Evolutionary conservation across 2,888 invertebrate species (phyloP).

Genomic region (Ceramica pisi): DNA sequence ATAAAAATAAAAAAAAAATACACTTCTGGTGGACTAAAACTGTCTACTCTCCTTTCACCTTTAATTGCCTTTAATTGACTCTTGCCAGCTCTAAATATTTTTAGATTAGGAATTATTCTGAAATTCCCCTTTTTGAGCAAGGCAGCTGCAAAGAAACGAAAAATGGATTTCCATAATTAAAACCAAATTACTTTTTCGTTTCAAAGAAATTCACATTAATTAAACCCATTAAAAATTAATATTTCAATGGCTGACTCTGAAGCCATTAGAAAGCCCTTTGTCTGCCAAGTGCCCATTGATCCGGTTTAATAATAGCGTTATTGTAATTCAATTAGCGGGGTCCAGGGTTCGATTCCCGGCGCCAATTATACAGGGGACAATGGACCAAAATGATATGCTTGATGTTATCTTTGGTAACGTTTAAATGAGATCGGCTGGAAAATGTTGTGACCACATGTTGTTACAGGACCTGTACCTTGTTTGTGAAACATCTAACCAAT

Average conservation of each 20-base stretch:
- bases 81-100: no score
- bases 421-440: constrained; percentile 27
- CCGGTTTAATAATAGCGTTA: constrained; percentile 70
- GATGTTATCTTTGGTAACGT: constrained; percentile 41
- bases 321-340: constrained; percentile 74
- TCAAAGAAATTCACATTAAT: constrained; percentile 51
- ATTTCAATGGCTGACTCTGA: constrained; percentile 50
- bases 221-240: constrained; percentile 59
- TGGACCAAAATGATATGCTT: constrained; percentile 67
- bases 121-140: no score
- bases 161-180: constrained; percentile 18
- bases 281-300: constrained; percentile 63
- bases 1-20: no score
- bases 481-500: background rate
- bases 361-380: constrained; percentile 73
- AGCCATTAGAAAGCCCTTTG: constrained; percentile 62
- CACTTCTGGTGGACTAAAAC: no score
- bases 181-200: constrained; percentile 48
- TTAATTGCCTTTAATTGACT: no score
- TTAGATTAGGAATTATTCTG: no score
- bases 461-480: background rate
- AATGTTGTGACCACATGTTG: constrained; percentile 29
- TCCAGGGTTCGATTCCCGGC: constrained; percentile 69
- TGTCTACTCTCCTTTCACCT: no score
- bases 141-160: constrained; percentile 5